Base-by-base conservation (phyloP, 2,888 invertebrate genomes). In the Coenonympha glycerion region DNA sequence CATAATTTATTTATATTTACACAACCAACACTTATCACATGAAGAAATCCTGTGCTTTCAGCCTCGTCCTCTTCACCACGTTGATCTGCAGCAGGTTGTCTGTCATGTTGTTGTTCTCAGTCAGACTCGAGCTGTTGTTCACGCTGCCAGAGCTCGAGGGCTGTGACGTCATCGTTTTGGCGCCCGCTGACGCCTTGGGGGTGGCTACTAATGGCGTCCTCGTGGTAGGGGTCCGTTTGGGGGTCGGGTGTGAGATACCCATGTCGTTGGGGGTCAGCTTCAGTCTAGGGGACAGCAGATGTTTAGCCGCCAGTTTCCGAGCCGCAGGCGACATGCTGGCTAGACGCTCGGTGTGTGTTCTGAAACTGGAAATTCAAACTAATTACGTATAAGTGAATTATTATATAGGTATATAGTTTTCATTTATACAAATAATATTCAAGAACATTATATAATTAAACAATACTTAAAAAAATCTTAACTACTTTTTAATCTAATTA, bases 271-370 rank as follows among this genome's bases (percentile, higher is more conserved):
- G 80, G 0, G 86, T 84, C 9, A 87, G 78, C 53, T 78, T 82
- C 36, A 87, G 70, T 36, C 88, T 73, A 34, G 88, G 74, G 57
- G 89, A 77, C 13, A 69, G 81, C 63, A 81, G 88, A 73, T 74
- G 88, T 67, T 61, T 83, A 1, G 93, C 93, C 3, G 97, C 97
- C 26, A 99, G 85, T 61, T 92, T 90, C 57, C 94, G 91, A 0
- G 98, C 99, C 0, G 99, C 99, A 0, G 99, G 98, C 0, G 98
- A 98, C 95, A 99, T 95, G 49, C 93, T 92, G 3, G 92, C 93
- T 30, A 98, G 78, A 1, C 96, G 90, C 56, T 97, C 97, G 16
- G 94, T 90, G 39, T 91, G 90, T 1, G 93, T 82, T 65, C 87
- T 78, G 73, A 82, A 87, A 73, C 86, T 84, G 54, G 28, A 88